A percentile compares a stretch with the other conserved stretches of the same genome.
Evolutionary conservation across 2,113 vertebrate species (phyloP).

Genomic region (Pseudois nayaur): DNA sequence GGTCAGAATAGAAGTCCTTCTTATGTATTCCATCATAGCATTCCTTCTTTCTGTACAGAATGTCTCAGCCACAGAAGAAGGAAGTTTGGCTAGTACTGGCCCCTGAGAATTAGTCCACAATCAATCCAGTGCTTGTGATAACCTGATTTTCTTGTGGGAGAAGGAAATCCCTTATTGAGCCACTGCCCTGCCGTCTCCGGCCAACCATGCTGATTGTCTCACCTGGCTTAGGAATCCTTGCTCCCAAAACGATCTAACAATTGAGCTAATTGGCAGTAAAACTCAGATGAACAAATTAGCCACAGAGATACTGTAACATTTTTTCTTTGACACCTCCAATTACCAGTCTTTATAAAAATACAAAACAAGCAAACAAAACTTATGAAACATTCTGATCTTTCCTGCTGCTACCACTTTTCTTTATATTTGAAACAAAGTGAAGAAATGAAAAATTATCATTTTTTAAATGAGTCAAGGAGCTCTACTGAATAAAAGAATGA

Average conservation of each 20-base stretch:
- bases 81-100: not conserved
- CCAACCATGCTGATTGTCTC: not conserved
- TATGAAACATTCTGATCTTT: not conserved
- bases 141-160: not conserved
- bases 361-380: conserved; percentile 28
- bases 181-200: not conserved
- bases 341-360: conserved; percentile 2
- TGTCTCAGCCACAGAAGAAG: not conserved
- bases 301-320: not conserved
- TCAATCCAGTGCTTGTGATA: not conserved
- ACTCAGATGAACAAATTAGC: not conserved
- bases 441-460: not conserved
- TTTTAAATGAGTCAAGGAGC: not conserved
- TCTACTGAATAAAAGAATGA: not conserved
- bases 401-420: not conserved
- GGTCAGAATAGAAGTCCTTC: not conserved
- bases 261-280: not conserved
- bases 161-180: not conserved
- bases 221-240: not conserved
- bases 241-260: not conserved
- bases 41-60: not conserved
- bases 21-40: not conserved
- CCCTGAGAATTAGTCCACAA: not conserved
- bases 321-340: not conserved
- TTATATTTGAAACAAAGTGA: conserved; percentile 2